Percentiles rank a stretch among this genome's conserved stretches.
These are phyloP conservation scores for Oxycera nigricornis DNA, from an alignment of 2,888 invertebrate species.

Conservation along the genomic window DNA sequence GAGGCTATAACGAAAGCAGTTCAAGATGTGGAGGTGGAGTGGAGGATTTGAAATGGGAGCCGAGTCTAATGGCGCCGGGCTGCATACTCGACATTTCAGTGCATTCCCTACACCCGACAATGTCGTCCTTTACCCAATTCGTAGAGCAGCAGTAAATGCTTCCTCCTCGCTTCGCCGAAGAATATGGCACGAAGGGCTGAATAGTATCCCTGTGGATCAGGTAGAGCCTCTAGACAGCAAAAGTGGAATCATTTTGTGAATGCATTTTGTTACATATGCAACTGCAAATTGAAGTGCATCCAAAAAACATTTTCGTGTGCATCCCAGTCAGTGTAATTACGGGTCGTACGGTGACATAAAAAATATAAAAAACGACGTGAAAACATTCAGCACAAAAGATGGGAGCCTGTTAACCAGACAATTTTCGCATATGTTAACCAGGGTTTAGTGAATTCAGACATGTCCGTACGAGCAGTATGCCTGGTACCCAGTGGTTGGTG, in stretches of 20 bases:
- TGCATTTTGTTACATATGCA: conserved; percentile 46
- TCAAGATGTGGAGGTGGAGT: neutral
- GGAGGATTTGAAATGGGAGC: neutral
- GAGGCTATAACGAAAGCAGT: neutral
- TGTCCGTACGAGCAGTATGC: neutral
- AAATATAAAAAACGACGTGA: neutral
- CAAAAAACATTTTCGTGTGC: conserved; percentile 44
- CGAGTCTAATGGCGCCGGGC: conserved; percentile 2
- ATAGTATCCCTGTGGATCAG: conserved; percentile 21
- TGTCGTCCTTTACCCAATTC: neutral
- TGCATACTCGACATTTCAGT: conserved; percentile 36
- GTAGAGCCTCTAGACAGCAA: conserved; percentile 37
- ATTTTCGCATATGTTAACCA: conserved; percentile 24
- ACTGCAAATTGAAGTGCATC: conserved; percentile 45
- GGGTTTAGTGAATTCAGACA: conserved; percentile 30
- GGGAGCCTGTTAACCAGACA: conserved; percentile 28
- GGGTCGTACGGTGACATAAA: conserved; percentile 24
- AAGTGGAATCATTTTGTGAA: conserved; percentile 44
- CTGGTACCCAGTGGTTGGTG: neutral
- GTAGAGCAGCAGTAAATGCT: conserved; percentile 15
- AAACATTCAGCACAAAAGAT: conserved; percentile 24
- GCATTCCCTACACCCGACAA: conserved; percentile 13
- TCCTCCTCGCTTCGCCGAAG: neutral
- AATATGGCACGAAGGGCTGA: neutral
- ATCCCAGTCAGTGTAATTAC: conserved; percentile 37